Conservation (phyloP, 2,113 vertebrate genomes). For the Forbesichthys agassizii region DNA sequence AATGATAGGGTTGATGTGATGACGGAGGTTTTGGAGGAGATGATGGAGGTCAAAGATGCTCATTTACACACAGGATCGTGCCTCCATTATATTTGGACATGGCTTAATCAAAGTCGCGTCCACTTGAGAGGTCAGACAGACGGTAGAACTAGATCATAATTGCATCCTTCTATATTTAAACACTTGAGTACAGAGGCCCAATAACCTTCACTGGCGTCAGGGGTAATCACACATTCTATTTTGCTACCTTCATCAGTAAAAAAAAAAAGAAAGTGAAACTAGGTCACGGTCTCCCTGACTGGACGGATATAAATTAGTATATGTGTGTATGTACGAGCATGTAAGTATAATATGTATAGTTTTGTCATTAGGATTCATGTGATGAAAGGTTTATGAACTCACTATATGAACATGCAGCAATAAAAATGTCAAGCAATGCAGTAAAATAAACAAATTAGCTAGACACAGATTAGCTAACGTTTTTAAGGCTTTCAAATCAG, state of each 20-base stretch:
- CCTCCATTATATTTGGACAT: background rate
- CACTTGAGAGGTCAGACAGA: slow-evolving; percentile 31
- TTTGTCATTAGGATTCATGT: no score
- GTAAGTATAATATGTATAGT: no score
- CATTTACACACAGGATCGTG: slow-evolving; percentile 17
- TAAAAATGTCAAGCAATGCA: no score
- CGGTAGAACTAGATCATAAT: slow-evolving; percentile 50
- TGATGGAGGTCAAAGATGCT: slow-evolving; percentile 26
- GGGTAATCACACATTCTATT: slow-evolving; percentile 75
- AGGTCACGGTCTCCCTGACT: slow-evolving; percentile 63
- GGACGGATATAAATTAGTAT: slow-evolving; percentile 30
- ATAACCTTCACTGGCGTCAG: slow-evolving; percentile 63
- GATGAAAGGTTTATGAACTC: no score
- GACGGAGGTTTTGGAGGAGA: slow-evolving; percentile 18
- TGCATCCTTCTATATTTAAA: slow-evolving; percentile 66
- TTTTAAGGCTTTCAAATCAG: no score
- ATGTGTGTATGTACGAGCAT: slow-evolving; percentile 1
- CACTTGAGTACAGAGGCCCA: slow-evolving; percentile 45
- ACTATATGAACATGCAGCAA: no score
- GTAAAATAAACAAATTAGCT: no score
- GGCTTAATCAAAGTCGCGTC: slow-evolving; percentile 26
- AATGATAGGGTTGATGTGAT: background rate
- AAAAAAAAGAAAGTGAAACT: slow-evolving; percentile 45
- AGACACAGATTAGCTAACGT: no score
- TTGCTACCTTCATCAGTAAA: slow-evolving; percentile 65